phyloP scores from a whole-genome alignment of 2,113 vertebrate species.

The Limnothrissa miodon region DNA sequence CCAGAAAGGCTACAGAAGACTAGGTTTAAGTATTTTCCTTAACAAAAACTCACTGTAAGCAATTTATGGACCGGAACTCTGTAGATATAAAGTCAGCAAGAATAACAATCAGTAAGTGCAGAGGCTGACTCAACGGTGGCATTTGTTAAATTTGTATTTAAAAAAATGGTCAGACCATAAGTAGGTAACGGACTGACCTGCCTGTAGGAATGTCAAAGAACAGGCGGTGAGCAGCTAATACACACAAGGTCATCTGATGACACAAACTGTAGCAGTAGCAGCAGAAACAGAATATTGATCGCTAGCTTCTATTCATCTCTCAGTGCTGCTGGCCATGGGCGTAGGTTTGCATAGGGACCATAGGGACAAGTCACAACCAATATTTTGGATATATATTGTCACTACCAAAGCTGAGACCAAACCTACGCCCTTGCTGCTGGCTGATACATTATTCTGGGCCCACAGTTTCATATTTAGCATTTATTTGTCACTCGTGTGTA shows the following conservation, averaged over 20 bases:
- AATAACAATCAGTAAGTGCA: not conserved
- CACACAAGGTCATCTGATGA: constrained; percentile 36
- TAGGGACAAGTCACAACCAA: too few species aligned
- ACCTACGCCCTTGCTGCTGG: too few species aligned
- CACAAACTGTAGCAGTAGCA: constrained; percentile 40
- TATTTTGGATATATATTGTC: too few species aligned
- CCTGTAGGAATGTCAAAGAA: not conserved
- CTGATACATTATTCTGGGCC: too few species aligned
- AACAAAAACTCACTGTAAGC: not conserved
- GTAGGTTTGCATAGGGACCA: too few species aligned
- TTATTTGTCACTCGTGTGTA: too few species aligned
- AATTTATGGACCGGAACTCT: not conserved
- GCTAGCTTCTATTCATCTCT: constrained; percentile 33
- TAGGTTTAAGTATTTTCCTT: constrained; percentile 7
- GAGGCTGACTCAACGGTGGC: not conserved
- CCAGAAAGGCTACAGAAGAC: not conserved
- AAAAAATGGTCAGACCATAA: not conserved
- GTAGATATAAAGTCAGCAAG: not conserved
- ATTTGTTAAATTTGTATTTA: not conserved
- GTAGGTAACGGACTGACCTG: not conserved
- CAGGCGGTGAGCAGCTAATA: constrained; percentile 7
- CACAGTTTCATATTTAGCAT: too few species aligned
- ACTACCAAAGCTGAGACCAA: too few species aligned
- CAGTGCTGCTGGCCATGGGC: too few species aligned
- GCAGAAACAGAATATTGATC: constrained; percentile 40